Conservation (phyloP, 2,113 vertebrate species). For the Notarius lentiginosus region DNA sequence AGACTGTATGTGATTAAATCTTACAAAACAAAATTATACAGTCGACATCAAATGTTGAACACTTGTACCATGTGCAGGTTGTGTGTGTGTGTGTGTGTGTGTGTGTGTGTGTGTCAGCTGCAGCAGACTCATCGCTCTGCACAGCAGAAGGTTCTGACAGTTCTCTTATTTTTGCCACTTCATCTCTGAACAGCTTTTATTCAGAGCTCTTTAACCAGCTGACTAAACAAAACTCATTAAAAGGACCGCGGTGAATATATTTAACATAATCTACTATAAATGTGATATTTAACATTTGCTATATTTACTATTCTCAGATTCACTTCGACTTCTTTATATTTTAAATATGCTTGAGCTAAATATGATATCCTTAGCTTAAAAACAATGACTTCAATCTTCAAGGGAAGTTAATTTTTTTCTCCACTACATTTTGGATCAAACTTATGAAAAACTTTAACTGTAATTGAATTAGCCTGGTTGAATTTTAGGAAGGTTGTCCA, state of each 20-base stretch:
- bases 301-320: background rate
- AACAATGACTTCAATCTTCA: background rate
- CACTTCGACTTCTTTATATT: background rate
- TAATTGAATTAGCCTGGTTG: too few species aligned
- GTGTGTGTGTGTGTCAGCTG: slow-evolving; percentile 71
- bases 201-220: background rate
- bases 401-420: background rate
- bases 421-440: background rate
- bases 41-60: background rate
- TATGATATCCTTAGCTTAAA: too few species aligned
- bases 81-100: slow-evolving; percentile 44
- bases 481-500: background rate
- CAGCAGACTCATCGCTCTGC: slow-evolving; percentile 51
- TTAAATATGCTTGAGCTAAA: too few species aligned
- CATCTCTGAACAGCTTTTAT: slow-evolving; percentile 37
- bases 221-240: slow-evolving; percentile 8
- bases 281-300: background rate
- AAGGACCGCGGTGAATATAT: background rate
- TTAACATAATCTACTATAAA: background rate
- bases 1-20: slow-evolving; percentile 6
- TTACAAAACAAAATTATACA: background rate
- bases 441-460: too few species aligned
- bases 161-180: slow-evolving; percentile 36
- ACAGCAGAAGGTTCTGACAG: slow-evolving; percentile 71
- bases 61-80: background rate